These are phyloP conservation scores for Engraulis encrasicolus DNA, from an alignment of 2,113 vertebrate species.

Conservation along the genomic window DNA sequence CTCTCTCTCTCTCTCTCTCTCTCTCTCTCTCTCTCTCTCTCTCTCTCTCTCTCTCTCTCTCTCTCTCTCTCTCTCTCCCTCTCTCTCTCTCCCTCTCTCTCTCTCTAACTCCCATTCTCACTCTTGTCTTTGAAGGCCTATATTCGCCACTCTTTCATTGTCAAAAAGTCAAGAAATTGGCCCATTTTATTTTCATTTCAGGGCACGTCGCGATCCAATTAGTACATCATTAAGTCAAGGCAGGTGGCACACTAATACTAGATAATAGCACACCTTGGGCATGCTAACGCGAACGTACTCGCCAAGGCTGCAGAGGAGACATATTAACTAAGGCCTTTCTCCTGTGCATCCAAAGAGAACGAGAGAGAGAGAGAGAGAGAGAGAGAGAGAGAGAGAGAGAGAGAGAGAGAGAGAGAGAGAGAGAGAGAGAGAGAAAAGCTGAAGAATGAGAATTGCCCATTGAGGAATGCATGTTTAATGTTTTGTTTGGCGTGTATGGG, in stretches of 20 bases:
- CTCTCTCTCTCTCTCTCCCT: no score
- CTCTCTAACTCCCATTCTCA: no score
- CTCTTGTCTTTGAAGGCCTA: no score
- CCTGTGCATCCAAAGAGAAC: slow-evolving; percentile 55
- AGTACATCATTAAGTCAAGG: slow-evolving; percentile 76
- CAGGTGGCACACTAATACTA: slow-evolving; percentile 77
- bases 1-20: no score
- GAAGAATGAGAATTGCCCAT: background rate
- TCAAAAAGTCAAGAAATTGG: slow-evolving; percentile 58
- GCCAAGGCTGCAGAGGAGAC: slow-evolving; percentile 58
- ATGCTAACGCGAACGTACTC: slow-evolving; percentile 66
- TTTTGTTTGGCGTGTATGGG: no score
- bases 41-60: no score
- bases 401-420: slow-evolving; percentile 4
- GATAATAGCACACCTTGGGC: slow-evolving; percentile 79
- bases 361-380: background rate
- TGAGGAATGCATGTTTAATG: background rate
- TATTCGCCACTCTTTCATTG: no score
- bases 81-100: background rate
- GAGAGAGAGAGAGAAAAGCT: background rate
- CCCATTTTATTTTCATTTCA: slow-evolving; percentile 73
- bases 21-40: no score
- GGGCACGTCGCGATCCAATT: slow-evolving; percentile 74
- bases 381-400: slow-evolving; percentile 5
- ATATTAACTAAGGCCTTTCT: slow-evolving; percentile 50